A percentile compares a stretch with the other conserved stretches of the same genome.
Evolutionary conservation across 2,113 vertebrate species (phyloP).

Genomic region (Vanacampus margaritifer): DNA sequence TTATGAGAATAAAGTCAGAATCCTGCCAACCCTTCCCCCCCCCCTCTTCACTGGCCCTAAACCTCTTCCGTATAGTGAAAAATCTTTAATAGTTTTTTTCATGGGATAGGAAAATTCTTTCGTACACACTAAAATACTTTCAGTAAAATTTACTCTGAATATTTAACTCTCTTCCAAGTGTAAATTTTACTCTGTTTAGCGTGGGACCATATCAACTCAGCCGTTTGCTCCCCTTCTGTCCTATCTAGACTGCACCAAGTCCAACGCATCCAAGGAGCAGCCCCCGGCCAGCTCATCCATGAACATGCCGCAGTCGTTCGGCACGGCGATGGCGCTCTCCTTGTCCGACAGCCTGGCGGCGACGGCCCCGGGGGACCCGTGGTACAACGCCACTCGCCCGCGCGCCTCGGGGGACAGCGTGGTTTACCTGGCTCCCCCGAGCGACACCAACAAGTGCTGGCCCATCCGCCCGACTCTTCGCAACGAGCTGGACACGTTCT

Average conservation of each 20-base stretch:
- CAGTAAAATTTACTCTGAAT: too few relatives aligned
- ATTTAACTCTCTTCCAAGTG: too few relatives aligned
- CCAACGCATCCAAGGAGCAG: conserved; percentile 75
- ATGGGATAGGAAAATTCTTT: too few relatives aligned
- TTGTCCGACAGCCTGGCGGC: conserved; percentile 72
- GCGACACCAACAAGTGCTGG: conserved; percentile 81
- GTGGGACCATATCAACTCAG: too few relatives aligned
- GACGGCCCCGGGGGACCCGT: conserved; percentile 57
- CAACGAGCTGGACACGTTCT: conserved; percentile 97
- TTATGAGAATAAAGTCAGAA: too few relatives aligned
- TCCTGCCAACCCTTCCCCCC: too few relatives aligned
- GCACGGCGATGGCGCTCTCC: conserved; percentile 76
- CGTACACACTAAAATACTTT: too few relatives aligned
- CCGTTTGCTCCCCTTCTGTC: conserved; percentile 5
- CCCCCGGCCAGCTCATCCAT: conserved; percentile 76
- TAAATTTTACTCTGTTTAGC: too few relatives aligned
- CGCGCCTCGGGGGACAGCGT: conserved; percentile 60
- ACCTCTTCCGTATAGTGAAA: too few relatives aligned
- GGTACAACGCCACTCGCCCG: conserved; percentile 53
- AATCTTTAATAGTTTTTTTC: too few relatives aligned
- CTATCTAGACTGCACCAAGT: conserved; percentile 84
- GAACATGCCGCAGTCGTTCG: conserved; percentile 97
- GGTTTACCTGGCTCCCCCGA: conserved; percentile 56
- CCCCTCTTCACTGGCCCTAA: too few relatives aligned
- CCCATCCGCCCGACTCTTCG: conserved; percentile 90